Evolutionary conservation across 2,888 invertebrate genomes (phyloP).

Genomic region (Dolomedes plantarius): DNA sequence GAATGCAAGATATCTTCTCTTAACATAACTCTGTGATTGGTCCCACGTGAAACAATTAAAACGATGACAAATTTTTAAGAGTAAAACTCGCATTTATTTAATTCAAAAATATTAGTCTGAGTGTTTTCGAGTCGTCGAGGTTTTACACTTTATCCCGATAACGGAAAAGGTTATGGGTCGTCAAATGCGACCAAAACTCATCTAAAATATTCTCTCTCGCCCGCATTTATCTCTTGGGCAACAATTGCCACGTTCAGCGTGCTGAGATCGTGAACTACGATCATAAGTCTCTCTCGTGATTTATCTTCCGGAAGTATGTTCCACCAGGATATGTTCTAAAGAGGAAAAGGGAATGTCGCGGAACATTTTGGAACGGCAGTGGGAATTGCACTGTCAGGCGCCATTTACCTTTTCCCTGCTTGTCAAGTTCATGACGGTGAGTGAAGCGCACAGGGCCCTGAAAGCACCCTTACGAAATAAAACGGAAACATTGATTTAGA

Average conservation of each 20-base stretch:
- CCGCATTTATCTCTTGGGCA: neutral
- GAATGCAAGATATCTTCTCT: too few relatives aligned
- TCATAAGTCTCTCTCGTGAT: constrained; percentile 14
- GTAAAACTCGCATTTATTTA: too few relatives aligned
- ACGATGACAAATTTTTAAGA: too few relatives aligned
- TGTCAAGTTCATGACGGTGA: neutral
- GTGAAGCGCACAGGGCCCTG: neutral
- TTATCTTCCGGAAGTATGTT: neutral
- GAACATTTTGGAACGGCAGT: neutral
- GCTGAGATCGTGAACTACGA: neutral
- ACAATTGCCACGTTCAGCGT: neutral
- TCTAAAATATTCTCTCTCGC: too few relatives aligned
- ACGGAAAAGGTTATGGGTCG: too few relatives aligned
- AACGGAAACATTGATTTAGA: too few relatives aligned
- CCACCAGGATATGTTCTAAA: constrained; percentile 5
- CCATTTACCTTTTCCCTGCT: neutral
- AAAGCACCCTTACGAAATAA: neutral
- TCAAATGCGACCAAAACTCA: too few relatives aligned
- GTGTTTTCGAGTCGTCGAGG: too few relatives aligned
- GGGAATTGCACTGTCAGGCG: neutral
- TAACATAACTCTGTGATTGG: too few relatives aligned
- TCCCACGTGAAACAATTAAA: too few relatives aligned
- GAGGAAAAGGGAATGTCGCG: neutral
- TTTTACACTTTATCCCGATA: too few relatives aligned
- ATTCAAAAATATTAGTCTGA: too few relatives aligned